Percentiles rank a stretch among this genome's conserved stretches.
Evolutionary conservation across 2,888 invertebrate genomes (phyloP).

Genomic region (Laothoe populi): DNA sequence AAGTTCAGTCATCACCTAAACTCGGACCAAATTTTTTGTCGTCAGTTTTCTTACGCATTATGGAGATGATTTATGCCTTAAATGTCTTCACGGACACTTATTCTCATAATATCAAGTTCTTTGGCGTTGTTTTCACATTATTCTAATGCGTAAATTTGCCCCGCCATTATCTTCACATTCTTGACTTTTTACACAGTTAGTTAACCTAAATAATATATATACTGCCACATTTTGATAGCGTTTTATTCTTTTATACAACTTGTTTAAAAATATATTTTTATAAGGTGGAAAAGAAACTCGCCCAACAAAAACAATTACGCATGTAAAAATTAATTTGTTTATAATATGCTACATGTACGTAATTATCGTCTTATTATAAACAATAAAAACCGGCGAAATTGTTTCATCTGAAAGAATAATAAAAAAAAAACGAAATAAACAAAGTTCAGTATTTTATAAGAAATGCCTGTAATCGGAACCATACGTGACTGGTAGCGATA

Average conservation of each 20-base stretch:
- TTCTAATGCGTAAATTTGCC: slow-evolving; percentile 14
- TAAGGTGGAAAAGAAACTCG: too few relatives aligned
- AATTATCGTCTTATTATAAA: too few relatives aligned
- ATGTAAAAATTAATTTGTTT: too few relatives aligned
- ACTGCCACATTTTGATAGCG: background rate
- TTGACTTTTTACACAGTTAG: slow-evolving; percentile 11
- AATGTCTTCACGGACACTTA: slow-evolving; percentile 11
- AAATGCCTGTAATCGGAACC: too few relatives aligned
- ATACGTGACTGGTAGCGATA: too few relatives aligned
- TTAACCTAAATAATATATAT: background rate
- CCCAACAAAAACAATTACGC: too few relatives aligned
- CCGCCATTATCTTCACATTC: background rate
- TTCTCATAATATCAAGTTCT: slow-evolving; percentile 1
- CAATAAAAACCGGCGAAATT: too few relatives aligned
- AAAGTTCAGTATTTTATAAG: too few relatives aligned
- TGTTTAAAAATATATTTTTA: too few relatives aligned
- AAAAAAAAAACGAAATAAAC: too few relatives aligned
- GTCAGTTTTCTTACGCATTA: background rate
- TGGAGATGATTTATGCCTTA: slow-evolving; percentile 5
- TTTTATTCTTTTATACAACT: background rate
- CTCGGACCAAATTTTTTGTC: background rate
- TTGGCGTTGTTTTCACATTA: slow-evolving; percentile 18
- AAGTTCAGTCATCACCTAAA: background rate
- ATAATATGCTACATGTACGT: too few relatives aligned
- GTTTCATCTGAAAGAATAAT: too few relatives aligned